These are phyloP conservation scores for Dichetophora obliterata DNA, from an alignment of 2,888 invertebrate genomes.

Conservation along the genomic window DNA sequence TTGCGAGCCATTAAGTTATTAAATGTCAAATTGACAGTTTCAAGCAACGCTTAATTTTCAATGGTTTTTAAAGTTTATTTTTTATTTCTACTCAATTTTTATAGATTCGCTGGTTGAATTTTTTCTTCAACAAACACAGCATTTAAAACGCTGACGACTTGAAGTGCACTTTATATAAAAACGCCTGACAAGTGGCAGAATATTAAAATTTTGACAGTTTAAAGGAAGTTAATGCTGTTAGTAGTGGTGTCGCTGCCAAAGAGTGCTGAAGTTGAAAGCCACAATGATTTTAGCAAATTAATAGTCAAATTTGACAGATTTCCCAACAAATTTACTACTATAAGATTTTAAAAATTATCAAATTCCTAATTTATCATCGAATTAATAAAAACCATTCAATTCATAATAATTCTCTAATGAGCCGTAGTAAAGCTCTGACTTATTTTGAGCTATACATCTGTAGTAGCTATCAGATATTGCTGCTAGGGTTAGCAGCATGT, in stretches of 20 bases:
- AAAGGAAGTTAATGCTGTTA: background rate
- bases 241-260: background rate
- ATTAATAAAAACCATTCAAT: no score
- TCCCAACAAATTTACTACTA: no score
- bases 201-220: slow-evolving; percentile 8
- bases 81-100: background rate
- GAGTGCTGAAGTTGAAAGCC: background rate
- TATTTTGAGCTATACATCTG: no score
- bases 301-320: no score
- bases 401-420: no score
- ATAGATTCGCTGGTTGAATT: background rate
- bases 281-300: no score
- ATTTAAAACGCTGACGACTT: background rate
- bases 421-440: no score
- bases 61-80: background rate
- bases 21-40: slow-evolving; percentile 25
- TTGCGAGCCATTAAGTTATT: slow-evolving; percentile 16
- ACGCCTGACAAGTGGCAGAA: slow-evolving; percentile 9
- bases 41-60: background rate
- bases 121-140: background rate
- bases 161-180: slow-evolving; percentile 9
- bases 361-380: no score
- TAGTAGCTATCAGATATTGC: no score
- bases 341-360: no score
- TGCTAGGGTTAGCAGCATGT: no score